Base-by-base conservation (phyloP, 2,113 vertebrate species). In the Daboia siamensis region DNA sequence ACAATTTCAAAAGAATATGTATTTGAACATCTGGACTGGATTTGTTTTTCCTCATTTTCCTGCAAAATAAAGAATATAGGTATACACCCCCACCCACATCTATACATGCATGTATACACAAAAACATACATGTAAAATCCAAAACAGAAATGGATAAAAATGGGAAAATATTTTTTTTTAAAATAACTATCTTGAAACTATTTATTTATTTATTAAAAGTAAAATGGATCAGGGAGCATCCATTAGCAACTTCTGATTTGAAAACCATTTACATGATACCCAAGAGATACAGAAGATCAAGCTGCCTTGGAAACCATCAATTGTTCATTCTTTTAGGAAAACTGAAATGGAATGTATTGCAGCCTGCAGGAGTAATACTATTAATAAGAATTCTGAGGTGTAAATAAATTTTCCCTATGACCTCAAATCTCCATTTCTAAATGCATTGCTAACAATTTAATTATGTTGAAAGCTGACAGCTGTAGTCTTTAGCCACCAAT, bases 401-500 rank as follows among this genome's bases (percentile, higher is more conserved):
- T 54, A 61, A 90, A 56, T 85, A 61, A 90, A 57, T 94, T 90
- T 24, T 92, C 23, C 91, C 15, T 55, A 64, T 86, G 88, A 46
- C 87, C 51, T 44, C 94, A n/a, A 90, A 26, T 88, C 39, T 54
- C 94, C 57, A 7, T 57, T 0, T 0, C 4, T 93, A 93, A 90
- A 88, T 91, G 39, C 51, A 74, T 88, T 92, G 1, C 44, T 92
- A 94, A 91, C 17, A 87, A 0, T 85, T 93, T 92, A 93, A 94
- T 95, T 95, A 54, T 86, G 15, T 90, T n/a, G 87, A 54, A 93
- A 96, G 88, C 87, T 93, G 91, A 33, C 69, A 90, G 69, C 74
- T 61, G 48, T 61, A 74, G 44, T 80, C 24, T 91, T 95, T 52
- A 39, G 90, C 87, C n/a, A 93, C 86, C 17, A 90, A 33, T 80